Conservation (phyloP, 2,113 vertebrate genomes). For the Tautogolabrus adspersus region DNA sequence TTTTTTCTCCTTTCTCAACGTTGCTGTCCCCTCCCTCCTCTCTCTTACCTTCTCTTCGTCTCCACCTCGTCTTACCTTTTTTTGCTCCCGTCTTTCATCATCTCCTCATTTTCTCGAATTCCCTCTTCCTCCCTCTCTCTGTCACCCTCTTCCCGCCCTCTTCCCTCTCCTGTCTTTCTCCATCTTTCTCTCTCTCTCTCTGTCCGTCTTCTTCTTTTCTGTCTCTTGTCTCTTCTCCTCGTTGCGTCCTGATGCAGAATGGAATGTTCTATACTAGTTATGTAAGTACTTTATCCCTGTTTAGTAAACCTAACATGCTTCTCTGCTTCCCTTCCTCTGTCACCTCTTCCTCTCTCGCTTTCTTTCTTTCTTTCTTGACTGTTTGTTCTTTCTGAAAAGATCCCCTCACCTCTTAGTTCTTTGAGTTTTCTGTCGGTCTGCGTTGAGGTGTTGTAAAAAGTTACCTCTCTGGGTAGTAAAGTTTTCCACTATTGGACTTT, state of each 20-base stretch:
- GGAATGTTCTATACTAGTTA: conserved; percentile 93
- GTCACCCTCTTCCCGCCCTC: background rate
- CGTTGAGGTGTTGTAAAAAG: too few relatives aligned
- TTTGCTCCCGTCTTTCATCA: background rate
- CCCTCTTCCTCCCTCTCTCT: background rate
- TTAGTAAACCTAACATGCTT: conserved; percentile 38
- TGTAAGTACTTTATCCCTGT: conserved; percentile 86
- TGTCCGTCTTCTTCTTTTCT: background rate
- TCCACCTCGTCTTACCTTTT: background rate
- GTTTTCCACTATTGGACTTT: too few relatives aligned
- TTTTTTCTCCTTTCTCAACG: too few relatives aligned
- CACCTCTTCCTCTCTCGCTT: conserved; percentile 24
- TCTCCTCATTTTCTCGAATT: background rate
- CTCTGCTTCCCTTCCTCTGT: conserved; percentile 17
- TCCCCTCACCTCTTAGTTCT: conserved; percentile 19
- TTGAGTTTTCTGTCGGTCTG: too few relatives aligned
- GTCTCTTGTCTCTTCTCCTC: conserved; percentile 74
- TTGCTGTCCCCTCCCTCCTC: background rate
- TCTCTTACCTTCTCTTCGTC: background rate
- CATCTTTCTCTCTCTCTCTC: too few relatives aligned
- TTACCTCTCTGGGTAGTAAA: too few relatives aligned
- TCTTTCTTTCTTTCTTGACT: background rate
- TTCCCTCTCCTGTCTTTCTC: background rate
- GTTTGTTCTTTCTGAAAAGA: conserved; percentile 22
- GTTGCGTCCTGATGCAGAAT: conserved; percentile 86